phyloP scores from a whole-genome alignment of 2,888 invertebrate species.

The Calameuta pallipes region DNA sequence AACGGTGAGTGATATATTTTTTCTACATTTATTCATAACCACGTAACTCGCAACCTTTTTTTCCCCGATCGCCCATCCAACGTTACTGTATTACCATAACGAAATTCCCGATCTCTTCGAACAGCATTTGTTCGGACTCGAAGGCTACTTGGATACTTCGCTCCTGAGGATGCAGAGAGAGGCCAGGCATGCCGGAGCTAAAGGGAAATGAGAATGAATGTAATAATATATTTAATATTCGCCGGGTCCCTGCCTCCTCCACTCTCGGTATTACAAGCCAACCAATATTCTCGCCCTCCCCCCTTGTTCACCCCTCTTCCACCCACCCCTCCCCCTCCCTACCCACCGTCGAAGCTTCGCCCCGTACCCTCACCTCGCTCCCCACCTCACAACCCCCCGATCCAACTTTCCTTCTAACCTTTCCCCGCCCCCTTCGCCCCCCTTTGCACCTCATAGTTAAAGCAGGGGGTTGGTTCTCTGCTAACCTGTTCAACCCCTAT shows the following conservation, averaged over 20 bases:
- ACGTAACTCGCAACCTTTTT: background rate
- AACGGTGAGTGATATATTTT: background rate
- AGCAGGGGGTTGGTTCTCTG: conserved; percentile 4
- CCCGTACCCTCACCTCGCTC: conserved; percentile 4
- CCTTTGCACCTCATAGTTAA: conserved; percentile 6
- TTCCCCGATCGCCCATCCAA: background rate
- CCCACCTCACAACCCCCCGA: conserved; percentile 11
- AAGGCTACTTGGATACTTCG: conserved; percentile 39
- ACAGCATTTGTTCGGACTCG: conserved; percentile 28
- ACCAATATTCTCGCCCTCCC: conserved; percentile 62
- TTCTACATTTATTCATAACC: no score
- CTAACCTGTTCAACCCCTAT: conserved; percentile 16
- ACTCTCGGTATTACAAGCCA: conserved; percentile 63
- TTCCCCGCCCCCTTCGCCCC: conserved; percentile 14
- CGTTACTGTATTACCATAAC: no score
- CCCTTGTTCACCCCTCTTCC: conserved; percentile 26
- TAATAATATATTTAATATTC: conserved; percentile 66
- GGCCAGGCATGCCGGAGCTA: conserved; percentile 43
- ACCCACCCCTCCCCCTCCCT: conserved; percentile 22
- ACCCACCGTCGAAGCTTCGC: background rate
- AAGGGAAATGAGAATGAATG: conserved; percentile 65
- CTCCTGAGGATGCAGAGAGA: conserved; percentile 32
- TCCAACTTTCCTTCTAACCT: conserved; percentile 7
- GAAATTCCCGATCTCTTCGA: no score
- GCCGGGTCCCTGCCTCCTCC: conserved; percentile 55